These are phyloP conservation scores for Heliconius eleuchia DNA, from an alignment of 1,140 invertebrate genomes.

Conservation along the genomic window DNA sequence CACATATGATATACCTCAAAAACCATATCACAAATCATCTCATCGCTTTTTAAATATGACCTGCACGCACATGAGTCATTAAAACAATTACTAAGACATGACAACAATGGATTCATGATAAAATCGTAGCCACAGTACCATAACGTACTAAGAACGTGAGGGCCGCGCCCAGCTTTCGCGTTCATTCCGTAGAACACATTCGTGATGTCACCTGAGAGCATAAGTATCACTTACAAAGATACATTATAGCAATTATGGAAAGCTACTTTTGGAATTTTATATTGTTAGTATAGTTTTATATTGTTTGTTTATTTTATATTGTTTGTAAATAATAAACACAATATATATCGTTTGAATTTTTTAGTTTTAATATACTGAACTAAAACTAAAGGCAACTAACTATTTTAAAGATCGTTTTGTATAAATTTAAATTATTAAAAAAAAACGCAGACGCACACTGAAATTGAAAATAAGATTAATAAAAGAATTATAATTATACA, in stretches of 20 bases:
- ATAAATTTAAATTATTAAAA: no score
- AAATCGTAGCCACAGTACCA: constrained; percentile 42
- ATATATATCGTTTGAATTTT: no score
- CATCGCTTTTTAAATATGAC: constrained; percentile 47
- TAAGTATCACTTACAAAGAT: constrained; percentile 2
- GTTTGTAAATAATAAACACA: no score
- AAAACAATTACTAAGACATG: constrained; percentile 49
- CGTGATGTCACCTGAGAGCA: constrained; percentile 47
- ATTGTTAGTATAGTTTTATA: not conserved
- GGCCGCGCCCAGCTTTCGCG: constrained; percentile 67
- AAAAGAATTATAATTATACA: no score
- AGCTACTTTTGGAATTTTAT: not conserved
- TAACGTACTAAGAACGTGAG: constrained; percentile 59
- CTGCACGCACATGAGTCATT: constrained; percentile 43
- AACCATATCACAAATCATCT: constrained; percentile 8
- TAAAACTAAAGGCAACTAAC: no score
- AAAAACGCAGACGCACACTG: no score
- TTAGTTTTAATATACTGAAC: no score
- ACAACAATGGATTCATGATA: constrained; percentile 47
- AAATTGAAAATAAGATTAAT: no score
- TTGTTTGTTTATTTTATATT: no score
- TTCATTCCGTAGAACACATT: constrained; percentile 51
- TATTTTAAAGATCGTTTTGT: no score
- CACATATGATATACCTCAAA: not conserved
- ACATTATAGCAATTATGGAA: not conserved